These are phyloP conservation scores for Spongilla lacustris DNA, from an alignment of 37 sponge, comb jelly and placozoan genomes.

Conservation along the genomic window DNA sequence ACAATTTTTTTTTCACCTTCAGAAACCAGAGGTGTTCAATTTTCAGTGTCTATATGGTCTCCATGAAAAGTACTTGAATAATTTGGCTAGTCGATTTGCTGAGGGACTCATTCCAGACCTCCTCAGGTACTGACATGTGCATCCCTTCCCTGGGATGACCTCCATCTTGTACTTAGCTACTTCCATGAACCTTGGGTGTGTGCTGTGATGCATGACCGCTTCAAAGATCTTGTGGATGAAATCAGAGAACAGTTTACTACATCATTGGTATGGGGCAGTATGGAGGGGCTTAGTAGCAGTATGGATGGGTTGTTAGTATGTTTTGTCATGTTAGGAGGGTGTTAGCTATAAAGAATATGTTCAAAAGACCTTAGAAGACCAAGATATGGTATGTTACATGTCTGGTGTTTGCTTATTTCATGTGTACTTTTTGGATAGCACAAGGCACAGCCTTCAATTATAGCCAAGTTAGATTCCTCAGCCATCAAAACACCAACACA, in stretches of 20 bases:
- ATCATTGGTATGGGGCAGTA: background rate
- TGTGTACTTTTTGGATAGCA: constrained; percentile 6
- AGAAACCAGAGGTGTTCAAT: constrained; percentile 74
- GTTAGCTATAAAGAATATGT: background rate
- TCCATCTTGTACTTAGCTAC: constrained; percentile 41
- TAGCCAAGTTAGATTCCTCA: constrained; percentile 17
- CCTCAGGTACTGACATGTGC: constrained; percentile 30
- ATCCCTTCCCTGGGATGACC: background rate
- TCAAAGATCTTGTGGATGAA: constrained; percentile 86
- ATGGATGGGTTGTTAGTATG: background rate
- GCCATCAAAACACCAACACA: constrained; percentile 30
- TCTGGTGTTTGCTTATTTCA: background rate
- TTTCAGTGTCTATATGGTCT: constrained; percentile 81
- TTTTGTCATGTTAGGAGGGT: background rate
- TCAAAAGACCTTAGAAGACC: constrained; percentile 4
- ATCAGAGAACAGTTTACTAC: constrained; percentile 61
- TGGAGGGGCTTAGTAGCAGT: background rate
- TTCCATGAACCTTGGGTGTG: constrained; percentile 89
- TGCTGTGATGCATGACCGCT: constrained; percentile 92
- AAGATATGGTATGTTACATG: background rate
- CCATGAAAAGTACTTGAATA: constrained; percentile 96
- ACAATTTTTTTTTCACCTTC: background rate
- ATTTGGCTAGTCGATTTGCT: constrained; percentile 57
- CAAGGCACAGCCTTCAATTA: background rate
- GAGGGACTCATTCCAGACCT: constrained; percentile 74